Base-by-base conservation (phyloP, 2,797 vertebrate species). In the Anguilla pacifica region DNA sequence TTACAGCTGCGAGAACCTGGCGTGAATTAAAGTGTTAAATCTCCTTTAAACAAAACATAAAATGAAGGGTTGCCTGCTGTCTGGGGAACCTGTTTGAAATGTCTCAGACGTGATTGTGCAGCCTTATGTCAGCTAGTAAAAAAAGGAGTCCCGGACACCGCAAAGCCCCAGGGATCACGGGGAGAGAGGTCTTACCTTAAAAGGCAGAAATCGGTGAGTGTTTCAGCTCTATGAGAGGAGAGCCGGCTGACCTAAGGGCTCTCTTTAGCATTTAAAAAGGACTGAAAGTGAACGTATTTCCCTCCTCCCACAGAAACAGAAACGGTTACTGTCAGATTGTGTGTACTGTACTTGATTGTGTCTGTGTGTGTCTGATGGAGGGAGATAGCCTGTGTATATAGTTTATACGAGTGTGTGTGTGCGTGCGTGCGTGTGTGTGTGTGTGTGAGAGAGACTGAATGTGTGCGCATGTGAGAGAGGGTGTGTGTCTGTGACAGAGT, bases 171-270 rank as follows among this genome's bases (percentile, higher is more conserved):
- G 88, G 91, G 91, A 90, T 88, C 87, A 81, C 85, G 79, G 85
- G 89, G 92, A 22, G 64, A 64, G 67, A 59, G 90, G 91, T 91
- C 92, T 94, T 94, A 92, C 96, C 95, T 95, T 96, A 96, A 96
- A 96, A 94, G 95, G 95, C 90, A 94, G 93, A 94, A 95, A 92
- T 88, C 87, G 88, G 89, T 84, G 74, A 67, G 88, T 92, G 88
- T 86, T 84, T 87, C 89, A 83, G 89, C 90, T 87, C 84, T 89
- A 91, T 31, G 6, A 53, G 82, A 92, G 90, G 89, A 92, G 87
- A 88, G 86, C 89, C 85, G 85, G 89, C 86, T 93, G 92, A 94
- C 91, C 92, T 89, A 88, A 89, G 79, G 57, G 25, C 91, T 81
- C 55, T 79, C 53, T 25, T 87, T 83, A 35, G 46, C 88, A 86